Evolutionary conservation across 2,113 vertebrate species (phyloP), one percentile per base, ranked within the genome.

Genomic region (Alethe diademata): DNA sequence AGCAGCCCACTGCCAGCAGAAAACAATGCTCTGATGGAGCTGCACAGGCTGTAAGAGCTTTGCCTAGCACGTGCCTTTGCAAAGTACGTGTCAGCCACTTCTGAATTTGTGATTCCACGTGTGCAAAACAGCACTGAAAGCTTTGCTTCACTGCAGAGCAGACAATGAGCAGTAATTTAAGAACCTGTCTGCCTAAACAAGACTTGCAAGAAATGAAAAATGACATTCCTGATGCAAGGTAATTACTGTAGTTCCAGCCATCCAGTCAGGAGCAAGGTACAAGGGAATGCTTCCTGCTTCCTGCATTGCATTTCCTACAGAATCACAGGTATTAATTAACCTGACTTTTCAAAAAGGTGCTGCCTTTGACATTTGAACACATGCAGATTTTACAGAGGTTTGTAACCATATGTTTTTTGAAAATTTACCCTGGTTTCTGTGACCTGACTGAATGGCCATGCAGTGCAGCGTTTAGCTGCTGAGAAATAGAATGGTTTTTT

Each of bases 301-400:
- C 93, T 84, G 33, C 65, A 50, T 72, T 92, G 86, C 47, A 90
- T 97, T 94, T 90, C 88, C 90, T n/a, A n/a, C 15, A 48, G 67
- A 88, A 92, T 86, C 79, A 81, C 85, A 93, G 79, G 57, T 92
- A 94, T 96, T 96, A 95, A 96, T 94, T 95, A 94, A 62, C 73
- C n/a, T 65, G 58, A 35, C 82, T 88, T 86, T 93, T 95, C 79
- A 42, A 22, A 95, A 86, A 78, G 35, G 35, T 75, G 72, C 26
- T 91, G 60, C 60, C 36, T 83, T 76, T 86, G 91, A 86, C 86
- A 81, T 84, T 58, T 80, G 79, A 80, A 80, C 78, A 86, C 61
- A 43, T 33, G 78, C 45, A 90, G 65, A 75, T 87, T 91, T 91
- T 47, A 69, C 58, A 86, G 84, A 57, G 58, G 56, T 87, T 84